phyloP scores from a whole-genome alignment of 2,888 invertebrate species.

The Drosophila anomelani region DNA sequence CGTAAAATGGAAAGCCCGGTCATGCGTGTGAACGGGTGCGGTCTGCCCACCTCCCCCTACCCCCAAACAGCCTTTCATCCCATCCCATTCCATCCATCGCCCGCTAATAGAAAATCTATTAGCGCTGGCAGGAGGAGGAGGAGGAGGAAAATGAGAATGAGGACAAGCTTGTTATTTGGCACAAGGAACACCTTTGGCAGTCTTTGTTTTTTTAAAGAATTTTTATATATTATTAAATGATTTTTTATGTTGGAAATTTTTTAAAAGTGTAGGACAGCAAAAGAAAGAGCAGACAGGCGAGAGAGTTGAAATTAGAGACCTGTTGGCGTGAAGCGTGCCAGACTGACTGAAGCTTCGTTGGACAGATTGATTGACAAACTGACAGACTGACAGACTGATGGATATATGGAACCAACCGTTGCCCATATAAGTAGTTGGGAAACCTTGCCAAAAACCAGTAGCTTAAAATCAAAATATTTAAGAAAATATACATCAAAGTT shows the following conservation, averaged over 20 bases:
- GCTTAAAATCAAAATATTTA: background rate
- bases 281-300: constrained; percentile 19
- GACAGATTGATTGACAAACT: constrained; percentile 33
- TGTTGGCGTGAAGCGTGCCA: constrained; percentile 63
- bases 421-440: background rate
- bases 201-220: background rate
- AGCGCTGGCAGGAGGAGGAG: constrained; percentile 57
- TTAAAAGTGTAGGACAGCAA: constrained; percentile 15
- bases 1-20: constrained; percentile 75
- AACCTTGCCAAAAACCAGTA: background rate
- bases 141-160: background rate
- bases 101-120: constrained; percentile 77
- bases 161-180: background rate
- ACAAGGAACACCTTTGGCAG: background rate
- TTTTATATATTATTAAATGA: background rate
- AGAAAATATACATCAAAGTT: background rate
- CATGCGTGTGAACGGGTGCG: constrained; percentile 61
- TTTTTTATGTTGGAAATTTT: background rate
- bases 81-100: background rate
- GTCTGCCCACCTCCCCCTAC: background rate
- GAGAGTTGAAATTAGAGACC: constrained; percentile 57
- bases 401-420: background rate
- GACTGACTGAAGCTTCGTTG: constrained; percentile 28
- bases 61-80: background rate
- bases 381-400: constrained; percentile 5